Base-by-base conservation (phyloP, 2,113 vertebrate species). In the Chaetura pelagica region DNA sequence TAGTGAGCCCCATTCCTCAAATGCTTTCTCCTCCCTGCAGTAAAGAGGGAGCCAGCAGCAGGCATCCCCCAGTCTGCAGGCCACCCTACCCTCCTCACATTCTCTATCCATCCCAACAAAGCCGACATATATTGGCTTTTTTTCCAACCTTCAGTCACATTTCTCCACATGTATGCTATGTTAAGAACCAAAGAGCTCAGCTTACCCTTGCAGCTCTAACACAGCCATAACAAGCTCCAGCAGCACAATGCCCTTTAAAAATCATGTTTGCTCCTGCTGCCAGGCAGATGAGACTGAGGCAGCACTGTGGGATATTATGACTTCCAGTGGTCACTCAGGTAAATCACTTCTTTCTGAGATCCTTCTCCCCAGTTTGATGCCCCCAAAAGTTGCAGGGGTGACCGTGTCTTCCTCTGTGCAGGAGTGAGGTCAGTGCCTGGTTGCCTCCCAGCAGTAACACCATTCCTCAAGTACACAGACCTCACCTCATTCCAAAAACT, bases 361-460 rank as follows among this genome's bases (percentile, higher is more conserved):
- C 12, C 4, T 21, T 40, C 11, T 58, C 51, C 40, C 27, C 20
- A 67, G 0, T 46, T 67, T 35, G 57, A 85, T 23, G 9, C 9
- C 32, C 26, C 17, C 3, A 34, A 75, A 46, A 72, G 3, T 17
- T 4, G 2, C 21, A 67, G n/a, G 44, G 6, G 4, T 79, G 42
- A 61, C 17, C 15, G 42, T 1, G 2, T 22, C 38, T 84, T 63
- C 44, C 52, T 77, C 51, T 62, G 21, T 84, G n/a, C 51, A 74
- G 51, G 40, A 81, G 34, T 38, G 79, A 72, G 15, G 26, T 1
- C 3, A 38, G n/a, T 3, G 3, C 35, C 40, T 5, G 10, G 29
- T 34, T 0, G 0, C 2, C 35, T 77, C 34, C 34, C 57, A 35
- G 32, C 0, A 0, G 40, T 24, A 76, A 49, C 1, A 1, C 29